These are phyloP conservation scores for Acronicta alni DNA, from an alignment of 2,888 invertebrate species.

Conservation along the genomic window DNA sequence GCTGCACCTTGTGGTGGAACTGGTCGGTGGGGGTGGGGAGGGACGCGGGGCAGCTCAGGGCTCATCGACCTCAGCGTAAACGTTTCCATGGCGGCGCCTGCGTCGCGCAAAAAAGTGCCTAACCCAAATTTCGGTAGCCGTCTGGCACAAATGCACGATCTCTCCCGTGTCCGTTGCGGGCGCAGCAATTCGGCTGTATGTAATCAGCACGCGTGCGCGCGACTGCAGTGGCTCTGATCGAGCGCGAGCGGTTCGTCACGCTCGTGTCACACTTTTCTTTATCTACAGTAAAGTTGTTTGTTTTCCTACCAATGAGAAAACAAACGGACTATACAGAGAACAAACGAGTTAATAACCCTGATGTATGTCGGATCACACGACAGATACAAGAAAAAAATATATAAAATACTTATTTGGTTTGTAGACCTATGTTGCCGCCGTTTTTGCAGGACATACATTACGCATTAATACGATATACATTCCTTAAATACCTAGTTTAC, in stretches of 20 bases:
- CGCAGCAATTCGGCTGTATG: slow-evolving; percentile 66
- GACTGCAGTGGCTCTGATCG: slow-evolving; percentile 55
- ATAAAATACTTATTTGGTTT: not conserved
- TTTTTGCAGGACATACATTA: too few species aligned
- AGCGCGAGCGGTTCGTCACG: slow-evolving; percentile 52
- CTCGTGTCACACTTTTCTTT: slow-evolving; percentile 52
- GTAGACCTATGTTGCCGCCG: too few species aligned
- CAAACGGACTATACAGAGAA: not conserved
- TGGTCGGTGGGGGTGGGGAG: slow-evolving; percentile 72
- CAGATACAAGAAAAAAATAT: not conserved
- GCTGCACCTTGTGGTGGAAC: slow-evolving; percentile 87
- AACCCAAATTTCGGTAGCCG: slow-evolving; percentile 87
- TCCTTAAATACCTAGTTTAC: too few species aligned
- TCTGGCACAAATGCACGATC: slow-evolving; percentile 73
- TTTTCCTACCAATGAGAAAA: slow-evolving; percentile 10
- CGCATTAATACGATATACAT: too few species aligned
- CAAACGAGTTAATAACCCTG: not conserved
- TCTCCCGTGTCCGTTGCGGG: slow-evolving; percentile 71
- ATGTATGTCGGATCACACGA: not conserved
- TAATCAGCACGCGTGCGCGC: slow-evolving; percentile 77
- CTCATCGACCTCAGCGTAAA: slow-evolving; percentile 83
- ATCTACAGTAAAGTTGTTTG: slow-evolving; percentile 43
- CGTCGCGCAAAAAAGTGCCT: slow-evolving; percentile 81
- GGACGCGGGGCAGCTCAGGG: slow-evolving; percentile 65
- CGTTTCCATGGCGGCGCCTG: slow-evolving; percentile 74